These are phyloP conservation scores for Casuarius casuarius DNA, from an alignment of 2,113 vertebrate species.

Conservation along the genomic window DNA sequence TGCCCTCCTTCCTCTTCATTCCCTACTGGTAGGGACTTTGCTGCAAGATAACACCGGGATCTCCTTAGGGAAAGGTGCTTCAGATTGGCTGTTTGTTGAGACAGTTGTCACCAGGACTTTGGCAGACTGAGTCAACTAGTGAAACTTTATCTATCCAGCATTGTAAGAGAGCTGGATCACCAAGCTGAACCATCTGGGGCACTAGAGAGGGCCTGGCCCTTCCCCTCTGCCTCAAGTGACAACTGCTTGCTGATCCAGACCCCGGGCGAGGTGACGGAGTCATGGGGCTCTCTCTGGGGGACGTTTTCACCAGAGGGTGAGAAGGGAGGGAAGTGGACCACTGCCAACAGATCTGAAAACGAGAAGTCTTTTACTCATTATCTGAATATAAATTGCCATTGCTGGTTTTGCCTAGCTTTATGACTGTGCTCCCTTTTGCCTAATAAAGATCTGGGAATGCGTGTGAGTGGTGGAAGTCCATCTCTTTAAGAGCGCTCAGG, in stretches of 20 bases:
- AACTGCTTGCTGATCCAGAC: neutral
- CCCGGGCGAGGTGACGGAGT: neutral
- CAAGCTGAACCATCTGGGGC: neutral
- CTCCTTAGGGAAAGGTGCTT: no score
- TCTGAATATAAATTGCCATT: constrained; percentile 37
- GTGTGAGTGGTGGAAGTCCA: constrained; percentile 44
- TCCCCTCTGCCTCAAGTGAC: accelerated
- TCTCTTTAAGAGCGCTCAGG: constrained; percentile 34
- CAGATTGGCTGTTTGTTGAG: neutral
- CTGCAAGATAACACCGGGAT: neutral
- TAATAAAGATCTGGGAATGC: constrained; percentile 59
- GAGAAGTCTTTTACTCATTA: constrained; percentile 27
- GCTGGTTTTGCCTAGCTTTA: constrained; percentile 38
- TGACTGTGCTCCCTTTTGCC: constrained; percentile 37
- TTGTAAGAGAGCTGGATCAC: neutral
- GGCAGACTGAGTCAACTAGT: neutral
- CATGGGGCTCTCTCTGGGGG: neutral
- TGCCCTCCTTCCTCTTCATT: neutral
- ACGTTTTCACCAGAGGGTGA: neutral
- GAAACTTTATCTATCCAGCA: neutral
- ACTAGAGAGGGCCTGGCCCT: neutral
- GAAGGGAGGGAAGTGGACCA: neutral
- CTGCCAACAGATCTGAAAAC: constrained; percentile 23
- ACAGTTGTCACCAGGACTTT: no score
- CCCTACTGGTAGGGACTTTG: neutral